Conservation (phyloP, 2,797 vertebrate species). For the Coranthus polyacanthus region DNA sequence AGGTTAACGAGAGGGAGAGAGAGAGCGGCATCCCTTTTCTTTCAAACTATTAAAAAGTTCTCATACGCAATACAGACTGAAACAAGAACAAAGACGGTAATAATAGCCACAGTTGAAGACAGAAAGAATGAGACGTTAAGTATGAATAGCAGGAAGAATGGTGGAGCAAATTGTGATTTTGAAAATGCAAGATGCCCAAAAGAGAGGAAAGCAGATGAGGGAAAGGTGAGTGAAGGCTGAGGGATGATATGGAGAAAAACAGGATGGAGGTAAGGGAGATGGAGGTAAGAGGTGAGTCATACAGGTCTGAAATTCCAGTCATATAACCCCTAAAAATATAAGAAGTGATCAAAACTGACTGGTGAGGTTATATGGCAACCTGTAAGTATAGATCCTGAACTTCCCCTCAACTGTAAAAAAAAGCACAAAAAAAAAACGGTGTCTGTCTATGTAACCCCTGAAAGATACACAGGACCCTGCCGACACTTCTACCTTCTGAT, state of each 20-base stretch:
- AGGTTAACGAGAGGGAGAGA: constrained; percentile 33
- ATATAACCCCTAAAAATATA: constrained; percentile 22
- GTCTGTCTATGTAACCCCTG: constrained; percentile 12
- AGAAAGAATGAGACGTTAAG: background rate
- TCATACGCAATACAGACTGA: background rate
- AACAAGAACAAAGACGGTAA: constrained; percentile 1
- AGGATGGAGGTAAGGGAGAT: constrained; percentile 1
- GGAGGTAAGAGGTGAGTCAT: constrained; percentile 23
- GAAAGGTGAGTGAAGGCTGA: constrained; percentile 8
- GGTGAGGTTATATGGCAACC: constrained; percentile 9
- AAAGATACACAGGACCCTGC: constrained; percentile 3
- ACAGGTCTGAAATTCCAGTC: background rate
- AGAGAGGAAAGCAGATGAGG: constrained; percentile 4
- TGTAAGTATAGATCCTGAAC: background rate
- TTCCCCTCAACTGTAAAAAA: constrained; percentile 10
- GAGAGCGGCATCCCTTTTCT: background rate
- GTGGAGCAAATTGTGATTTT: constrained; percentile 6
- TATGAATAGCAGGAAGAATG: constrained; percentile 10
- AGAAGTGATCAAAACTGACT: background rate
- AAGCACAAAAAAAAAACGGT: no score
- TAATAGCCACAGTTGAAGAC: background rate
- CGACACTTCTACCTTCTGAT: background rate
- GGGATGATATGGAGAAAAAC: background rate
- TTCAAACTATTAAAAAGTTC: background rate
- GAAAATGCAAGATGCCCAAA: background rate